Percentiles rank a stretch among this genome's conserved stretches.
These are phyloP conservation scores for Todiramphus chloris DNA, from an alignment of 2,113 vertebrate genomes.

Conservation along the genomic window DNA sequence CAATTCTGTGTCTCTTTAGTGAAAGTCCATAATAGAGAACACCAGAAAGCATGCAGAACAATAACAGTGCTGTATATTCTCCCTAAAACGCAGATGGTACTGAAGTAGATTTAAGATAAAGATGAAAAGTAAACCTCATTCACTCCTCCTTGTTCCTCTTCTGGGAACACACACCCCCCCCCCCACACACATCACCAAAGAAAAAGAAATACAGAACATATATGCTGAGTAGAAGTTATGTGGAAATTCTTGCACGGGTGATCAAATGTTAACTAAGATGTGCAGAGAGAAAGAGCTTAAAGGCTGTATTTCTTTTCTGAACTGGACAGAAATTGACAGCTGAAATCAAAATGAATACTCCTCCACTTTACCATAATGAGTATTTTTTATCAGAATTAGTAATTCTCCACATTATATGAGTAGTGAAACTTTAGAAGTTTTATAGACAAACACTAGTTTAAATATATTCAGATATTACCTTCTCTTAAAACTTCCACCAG, in stretches of 20 bases:
- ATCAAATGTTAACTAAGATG: not conserved
- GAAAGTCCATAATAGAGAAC: not conserved
- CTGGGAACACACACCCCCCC: not conserved
- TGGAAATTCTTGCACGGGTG: not conserved
- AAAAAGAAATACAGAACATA: not conserved
- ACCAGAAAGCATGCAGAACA: not conserved
- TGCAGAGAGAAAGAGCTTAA: not conserved
- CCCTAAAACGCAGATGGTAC: not conserved
- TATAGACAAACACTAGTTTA: not conserved
- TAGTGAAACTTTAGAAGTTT: not conserved
- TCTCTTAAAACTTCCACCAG: not conserved
- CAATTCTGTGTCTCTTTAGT: not conserved
- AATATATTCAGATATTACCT: not conserved
- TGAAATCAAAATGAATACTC: not conserved
- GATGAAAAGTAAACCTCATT: not conserved
- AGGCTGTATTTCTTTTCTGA: not conserved
- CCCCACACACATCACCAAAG: not conserved
- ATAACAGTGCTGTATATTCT: not conserved
- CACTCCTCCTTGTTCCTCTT: not conserved
- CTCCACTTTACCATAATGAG: not conserved
- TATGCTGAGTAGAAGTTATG: not conserved
- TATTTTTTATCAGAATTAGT: not conserved
- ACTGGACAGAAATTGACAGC: not conserved
- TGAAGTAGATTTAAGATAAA: slow-evolving; percentile 3
- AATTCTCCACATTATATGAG: not conserved